Conservation (phyloP, 2,888 invertebrate genomes). For the Sphecodes monilicornis region DNA sequence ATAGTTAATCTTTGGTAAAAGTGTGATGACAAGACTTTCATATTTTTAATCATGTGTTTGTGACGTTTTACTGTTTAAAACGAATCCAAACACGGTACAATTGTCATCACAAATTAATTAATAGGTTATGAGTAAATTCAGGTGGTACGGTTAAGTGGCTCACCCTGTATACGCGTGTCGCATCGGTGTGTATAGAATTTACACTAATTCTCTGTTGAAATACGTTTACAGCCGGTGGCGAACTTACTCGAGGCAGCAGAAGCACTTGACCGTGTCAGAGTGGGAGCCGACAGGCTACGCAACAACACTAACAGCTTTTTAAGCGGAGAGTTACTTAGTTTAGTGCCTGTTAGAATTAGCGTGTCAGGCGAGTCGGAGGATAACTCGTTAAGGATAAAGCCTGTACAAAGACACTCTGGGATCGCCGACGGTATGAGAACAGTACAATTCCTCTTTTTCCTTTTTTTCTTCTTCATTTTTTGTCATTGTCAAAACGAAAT, state of each 20-base stretch:
- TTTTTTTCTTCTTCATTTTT: background rate
- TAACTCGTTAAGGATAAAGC: constrained; percentile 80
- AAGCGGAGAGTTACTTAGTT: constrained; percentile 88
- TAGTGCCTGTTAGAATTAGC: constrained; percentile 86
- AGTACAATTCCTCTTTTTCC: background rate
- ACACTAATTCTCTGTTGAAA: constrained; percentile 15
- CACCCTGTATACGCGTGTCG: background rate
- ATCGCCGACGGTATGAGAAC: constrained; percentile 77
- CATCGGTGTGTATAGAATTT: background rate
- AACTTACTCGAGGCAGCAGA: constrained; percentile 86
- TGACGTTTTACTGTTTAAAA: no score
- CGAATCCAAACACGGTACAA: no score
- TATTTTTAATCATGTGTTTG: no score
- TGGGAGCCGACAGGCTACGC: constrained; percentile 89
- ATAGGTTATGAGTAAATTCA: no score
- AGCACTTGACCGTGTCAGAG: constrained; percentile 88
- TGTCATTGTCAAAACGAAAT: constrained; percentile 9
- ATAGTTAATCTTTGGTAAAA: no score
- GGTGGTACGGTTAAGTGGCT: background rate
- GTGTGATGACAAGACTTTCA: no score
- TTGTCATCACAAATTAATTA: no score
- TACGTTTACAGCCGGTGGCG: constrained; percentile 68
- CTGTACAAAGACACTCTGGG: constrained; percentile 78
- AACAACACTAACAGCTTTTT: constrained; percentile 93
- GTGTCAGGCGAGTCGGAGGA: constrained; percentile 82